Evolutionary conservation across 2,888 invertebrate species (phyloP).

Genomic region (Lymantria monacha): DNA sequence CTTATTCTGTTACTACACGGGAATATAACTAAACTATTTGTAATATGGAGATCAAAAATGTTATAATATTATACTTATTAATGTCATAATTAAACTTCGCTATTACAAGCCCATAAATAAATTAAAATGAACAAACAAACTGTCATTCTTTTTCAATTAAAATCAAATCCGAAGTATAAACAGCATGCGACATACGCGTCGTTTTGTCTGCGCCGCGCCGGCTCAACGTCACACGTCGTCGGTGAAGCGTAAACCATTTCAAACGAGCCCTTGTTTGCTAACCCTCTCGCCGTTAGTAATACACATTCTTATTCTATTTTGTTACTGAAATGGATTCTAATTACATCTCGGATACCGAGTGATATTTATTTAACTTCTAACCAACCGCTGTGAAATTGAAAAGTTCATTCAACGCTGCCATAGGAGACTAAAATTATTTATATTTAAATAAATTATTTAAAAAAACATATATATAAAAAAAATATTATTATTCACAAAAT

Average conservation of each 20-base stretch:
- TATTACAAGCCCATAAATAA: neutral
- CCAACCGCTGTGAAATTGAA: neutral
- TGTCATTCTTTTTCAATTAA: conserved; percentile 25
- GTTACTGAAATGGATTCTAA: conserved; percentile 27
- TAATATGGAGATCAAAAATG: no score
- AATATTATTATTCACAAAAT: no score
- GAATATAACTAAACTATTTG: no score
- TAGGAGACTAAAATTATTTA: no score
- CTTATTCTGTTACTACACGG: no score
- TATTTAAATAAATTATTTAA: no score
- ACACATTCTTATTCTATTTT: conserved; percentile 26
- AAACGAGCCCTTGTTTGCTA: conserved; percentile 43
- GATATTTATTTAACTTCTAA: neutral
- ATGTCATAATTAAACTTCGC: neutral
- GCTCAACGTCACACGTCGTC: conserved; percentile 28
- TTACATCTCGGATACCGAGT: conserved; percentile 3
- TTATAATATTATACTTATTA: neutral
- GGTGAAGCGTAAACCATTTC: conserved; percentile 42
- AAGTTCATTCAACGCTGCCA: neutral
- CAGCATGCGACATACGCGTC: conserved; percentile 21
- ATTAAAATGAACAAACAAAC: neutral
- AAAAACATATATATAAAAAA: no score
- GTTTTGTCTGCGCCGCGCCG: conserved; percentile 29
- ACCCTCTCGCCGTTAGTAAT: conserved; percentile 35
- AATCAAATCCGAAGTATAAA: conserved; percentile 28